Evolutionary conservation across 2,113 vertebrate genomes (phyloP).

Genomic region (Pachycephala philippinensis): DNA sequence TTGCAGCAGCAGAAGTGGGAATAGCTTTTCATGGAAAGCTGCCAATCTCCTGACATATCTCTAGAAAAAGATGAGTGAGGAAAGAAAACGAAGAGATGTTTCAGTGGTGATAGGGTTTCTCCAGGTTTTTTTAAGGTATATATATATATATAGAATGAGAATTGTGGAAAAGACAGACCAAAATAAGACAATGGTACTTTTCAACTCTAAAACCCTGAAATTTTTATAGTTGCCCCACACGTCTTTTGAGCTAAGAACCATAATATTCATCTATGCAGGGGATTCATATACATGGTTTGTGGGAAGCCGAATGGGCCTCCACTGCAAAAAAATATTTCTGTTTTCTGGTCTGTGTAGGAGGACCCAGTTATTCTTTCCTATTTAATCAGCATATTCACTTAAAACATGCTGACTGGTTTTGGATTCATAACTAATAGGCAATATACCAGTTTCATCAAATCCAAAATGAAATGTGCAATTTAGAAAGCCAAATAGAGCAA

Average conservation of each 20-base stretch:
- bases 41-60: neutral
- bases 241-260: neutral
- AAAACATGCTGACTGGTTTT: neutral
- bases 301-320: neutral
- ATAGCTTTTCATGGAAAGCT: neutral
- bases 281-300: neutral
- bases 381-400: conserved; percentile 34
- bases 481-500: neutral
- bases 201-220: neutral
- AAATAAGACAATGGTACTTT: neutral
- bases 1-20: neutral
- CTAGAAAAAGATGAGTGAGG: neutral
- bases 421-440: neutral
- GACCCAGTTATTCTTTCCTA: neutral
- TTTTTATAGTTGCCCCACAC: neutral
- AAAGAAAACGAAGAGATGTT: neutral
- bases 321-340: neutral
- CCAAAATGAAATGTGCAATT: conserved; percentile 13
- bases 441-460: neutral
- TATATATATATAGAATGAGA: neutral
- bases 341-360: neutral
- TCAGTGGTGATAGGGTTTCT: neutral
- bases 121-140: neutral
- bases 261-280: neutral
- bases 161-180: neutral